Conservation (phyloP, 2,888 invertebrate species). For the Ctena decussata region DNA sequence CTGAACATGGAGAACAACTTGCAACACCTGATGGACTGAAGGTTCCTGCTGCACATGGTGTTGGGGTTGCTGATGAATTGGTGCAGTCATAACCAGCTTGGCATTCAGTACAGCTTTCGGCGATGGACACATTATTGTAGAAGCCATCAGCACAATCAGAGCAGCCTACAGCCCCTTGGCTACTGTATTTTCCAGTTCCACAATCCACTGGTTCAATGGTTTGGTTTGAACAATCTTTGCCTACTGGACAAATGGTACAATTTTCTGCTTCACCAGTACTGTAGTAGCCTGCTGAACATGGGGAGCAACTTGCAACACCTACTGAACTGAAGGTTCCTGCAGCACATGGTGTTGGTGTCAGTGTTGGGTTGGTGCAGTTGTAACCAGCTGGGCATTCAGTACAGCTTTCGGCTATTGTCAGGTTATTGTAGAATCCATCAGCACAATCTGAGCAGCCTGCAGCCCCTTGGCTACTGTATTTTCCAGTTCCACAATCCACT, state of each 20-base stretch:
- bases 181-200: background rate
- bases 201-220: background rate
- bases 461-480: conserved; percentile 77
- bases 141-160: background rate
- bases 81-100: background rate
- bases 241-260: background rate
- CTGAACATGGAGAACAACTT: conserved; percentile 45
- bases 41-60: conserved; percentile 67
- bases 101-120: background rate
- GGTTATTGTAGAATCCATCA: conserved; percentile 58
- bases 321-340: conserved; percentile 35
- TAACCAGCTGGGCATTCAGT: conserved; percentile 20
- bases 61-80: conserved; percentile 22
- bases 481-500: conserved; percentile 77
- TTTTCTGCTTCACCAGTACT: conserved; percentile 58
- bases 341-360: background rate
- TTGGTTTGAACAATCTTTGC: background rate
- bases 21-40: conserved; percentile 53
- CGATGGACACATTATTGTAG: background rate
- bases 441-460: conserved; percentile 74
- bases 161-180: background rate
- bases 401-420: background rate
- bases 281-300: conserved; percentile 55
- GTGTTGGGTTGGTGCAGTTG: conserved; percentile 21
- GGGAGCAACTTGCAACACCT: conserved; percentile 37